Conservation (phyloP, 2,113 vertebrate species). For the Hucho hucho region DNA sequence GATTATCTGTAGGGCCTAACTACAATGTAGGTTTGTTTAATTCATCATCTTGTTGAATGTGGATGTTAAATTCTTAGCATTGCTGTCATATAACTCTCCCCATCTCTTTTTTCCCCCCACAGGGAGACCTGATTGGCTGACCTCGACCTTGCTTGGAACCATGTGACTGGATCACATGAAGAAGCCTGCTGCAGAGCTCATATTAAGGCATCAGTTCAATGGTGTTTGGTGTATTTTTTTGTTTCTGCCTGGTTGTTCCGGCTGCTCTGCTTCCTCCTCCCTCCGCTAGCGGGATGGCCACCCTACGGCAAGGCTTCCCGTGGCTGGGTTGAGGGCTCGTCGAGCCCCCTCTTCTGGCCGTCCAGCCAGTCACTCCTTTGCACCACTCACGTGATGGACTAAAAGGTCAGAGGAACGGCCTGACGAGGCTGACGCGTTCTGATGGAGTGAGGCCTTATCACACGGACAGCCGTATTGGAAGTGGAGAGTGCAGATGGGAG, state of each 20-base stretch:
- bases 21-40: neutral
- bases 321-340: too few species aligned
- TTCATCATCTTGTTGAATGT: neutral
- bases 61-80: neutral
- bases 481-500: neutral
- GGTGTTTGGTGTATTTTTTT: constrained; percentile 82
- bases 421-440: neutral
- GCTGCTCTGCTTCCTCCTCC: constrained; percentile 68
- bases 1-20: neutral
- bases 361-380: constrained; percentile 34
- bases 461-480: neutral
- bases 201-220: constrained; percentile 88
- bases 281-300: constrained; percentile 55
- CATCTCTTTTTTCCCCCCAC: constrained; percentile 33
- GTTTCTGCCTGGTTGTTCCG: constrained; percentile 62
- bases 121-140: constrained; percentile 78
- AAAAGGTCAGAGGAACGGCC: neutral
- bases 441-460: neutral
- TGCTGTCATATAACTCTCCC: neutral
- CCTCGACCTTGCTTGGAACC: constrained; percentile 71
- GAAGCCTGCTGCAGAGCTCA: constrained; percentile 59
- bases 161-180: constrained; percentile 89
- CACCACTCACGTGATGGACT: constrained; percentile 14
- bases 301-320: neutral
- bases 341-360: constrained; percentile 16